Evolutionary conservation across 2,888 invertebrate species (phyloP).

Genomic region (Sesia apiformis): DNA sequence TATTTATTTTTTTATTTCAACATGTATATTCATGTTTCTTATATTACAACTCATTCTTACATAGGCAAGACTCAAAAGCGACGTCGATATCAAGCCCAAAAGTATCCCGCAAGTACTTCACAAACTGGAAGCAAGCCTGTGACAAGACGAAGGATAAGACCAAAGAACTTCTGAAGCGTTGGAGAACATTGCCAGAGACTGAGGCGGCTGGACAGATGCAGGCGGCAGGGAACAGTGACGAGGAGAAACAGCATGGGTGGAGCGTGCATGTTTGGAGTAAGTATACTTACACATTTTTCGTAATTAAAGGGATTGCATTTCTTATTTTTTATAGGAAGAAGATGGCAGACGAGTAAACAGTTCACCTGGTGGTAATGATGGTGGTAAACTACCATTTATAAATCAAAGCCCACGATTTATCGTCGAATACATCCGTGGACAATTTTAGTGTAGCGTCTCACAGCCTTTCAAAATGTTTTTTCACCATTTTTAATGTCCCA

Average conservation of each 20-base stretch:
- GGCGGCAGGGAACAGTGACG: slow-evolving; percentile 42
- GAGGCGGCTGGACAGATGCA: slow-evolving; percentile 53
- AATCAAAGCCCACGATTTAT: too few species aligned
- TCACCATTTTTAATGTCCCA: too few species aligned
- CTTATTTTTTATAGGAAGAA: too few species aligned
- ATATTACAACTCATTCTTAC: slow-evolving; percentile 1
- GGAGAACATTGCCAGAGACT: slow-evolving; percentile 79
- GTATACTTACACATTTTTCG: slow-evolving; percentile 18
- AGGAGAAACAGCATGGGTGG: slow-evolving; percentile 77
- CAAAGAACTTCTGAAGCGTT: slow-evolving; percentile 80
- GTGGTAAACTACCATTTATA: too few species aligned
- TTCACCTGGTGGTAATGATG: too few species aligned
- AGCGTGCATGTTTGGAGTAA: slow-evolving; percentile 86
- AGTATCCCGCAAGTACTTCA: slow-evolving; percentile 81
- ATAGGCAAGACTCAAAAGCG: slow-evolving; percentile 61
- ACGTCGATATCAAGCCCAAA: slow-evolving; percentile 62
- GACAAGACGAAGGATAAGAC: slow-evolving; percentile 84
- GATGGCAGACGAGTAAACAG: too few species aligned
- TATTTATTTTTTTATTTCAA: too few species aligned
- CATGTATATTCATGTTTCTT: not conserved
- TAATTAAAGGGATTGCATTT: too few species aligned
- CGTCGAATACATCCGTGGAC: too few species aligned
- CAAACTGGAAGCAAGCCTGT: slow-evolving; percentile 84
- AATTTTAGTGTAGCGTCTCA: too few species aligned
- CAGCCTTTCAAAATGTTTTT: too few species aligned